Evolutionary conservation across 2,113 vertebrate species (phyloP).

Genomic region (Aptenodytes forsteri): DNA sequence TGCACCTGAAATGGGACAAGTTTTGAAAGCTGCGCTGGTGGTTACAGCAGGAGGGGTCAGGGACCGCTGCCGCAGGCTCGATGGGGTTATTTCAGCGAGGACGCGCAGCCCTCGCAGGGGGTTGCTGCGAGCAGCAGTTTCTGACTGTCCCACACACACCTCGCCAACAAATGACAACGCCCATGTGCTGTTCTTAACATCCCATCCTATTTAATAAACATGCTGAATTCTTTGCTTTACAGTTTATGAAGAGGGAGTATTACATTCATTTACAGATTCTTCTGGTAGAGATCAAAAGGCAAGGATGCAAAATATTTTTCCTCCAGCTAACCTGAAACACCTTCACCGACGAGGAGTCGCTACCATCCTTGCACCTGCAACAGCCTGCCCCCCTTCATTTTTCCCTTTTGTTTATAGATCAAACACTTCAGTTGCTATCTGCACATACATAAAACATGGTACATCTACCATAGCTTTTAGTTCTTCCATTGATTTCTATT

Average conservation of each 20-base stretch:
- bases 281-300: no score
- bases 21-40: neutral
- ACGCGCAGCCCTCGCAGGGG: neutral
- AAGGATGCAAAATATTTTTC: neutral
- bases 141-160: neutral
- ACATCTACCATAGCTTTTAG: neutral
- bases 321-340: neutral
- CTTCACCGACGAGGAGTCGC: rapidly evolving
- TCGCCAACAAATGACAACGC: rapidly evolving
- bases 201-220: neutral
- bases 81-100: neutral
- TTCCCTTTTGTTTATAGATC: neutral
- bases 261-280: neutral
- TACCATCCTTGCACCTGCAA: rapidly evolving
- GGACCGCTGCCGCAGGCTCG: neutral
- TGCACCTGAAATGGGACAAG: neutral
- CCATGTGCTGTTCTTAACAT: neutral
- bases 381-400: neutral
- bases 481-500: neutral
- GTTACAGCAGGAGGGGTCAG: neutral
- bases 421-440: neutral
- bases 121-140: neutral
- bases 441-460: neutral
- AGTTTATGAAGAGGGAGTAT: neutral
- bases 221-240: neutral